These are phyloP conservation scores for Synanthedon andrenaeformis DNA, from an alignment of 2,888 invertebrate species.

Conservation along the genomic window DNA sequence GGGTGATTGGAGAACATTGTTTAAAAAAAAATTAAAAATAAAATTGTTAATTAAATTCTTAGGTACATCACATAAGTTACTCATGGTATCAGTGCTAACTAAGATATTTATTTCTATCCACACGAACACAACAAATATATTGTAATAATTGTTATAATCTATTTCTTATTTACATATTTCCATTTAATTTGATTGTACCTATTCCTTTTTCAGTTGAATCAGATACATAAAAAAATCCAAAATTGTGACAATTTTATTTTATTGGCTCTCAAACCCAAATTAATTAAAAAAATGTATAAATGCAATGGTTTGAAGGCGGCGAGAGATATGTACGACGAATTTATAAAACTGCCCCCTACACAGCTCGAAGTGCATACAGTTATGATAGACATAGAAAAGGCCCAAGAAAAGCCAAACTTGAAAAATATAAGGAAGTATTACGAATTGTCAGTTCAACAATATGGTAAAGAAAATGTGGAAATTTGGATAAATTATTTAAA, in stretches of 20 bases:
- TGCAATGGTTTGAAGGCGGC: constrained; percentile 67
- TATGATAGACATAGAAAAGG: constrained; percentile 71
- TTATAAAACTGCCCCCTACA: constrained; percentile 71
- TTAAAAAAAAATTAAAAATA: too few species aligned
- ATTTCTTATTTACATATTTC: too few species aligned
- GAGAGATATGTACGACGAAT: constrained; percentile 71
- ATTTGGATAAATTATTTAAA: constrained; percentile 81
- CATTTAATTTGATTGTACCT: neutral
- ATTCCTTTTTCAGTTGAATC: constrained; percentile 40
- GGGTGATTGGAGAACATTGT: too few species aligned
- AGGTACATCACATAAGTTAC: too few species aligned
- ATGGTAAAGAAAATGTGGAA: constrained; percentile 73
- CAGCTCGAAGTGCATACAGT: constrained; percentile 72
- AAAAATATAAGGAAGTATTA: constrained; percentile 71
- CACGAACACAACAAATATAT: too few species aligned
- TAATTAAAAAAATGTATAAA: constrained; percentile 70
- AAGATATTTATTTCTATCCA: too few species aligned
- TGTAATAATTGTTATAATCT: too few species aligned
- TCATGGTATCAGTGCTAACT: too few species aligned
- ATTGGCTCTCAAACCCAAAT: constrained; percentile 69
- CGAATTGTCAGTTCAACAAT: constrained; percentile 74
- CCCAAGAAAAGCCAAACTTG: constrained; percentile 49
- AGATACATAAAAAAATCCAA: constrained; percentile 44
- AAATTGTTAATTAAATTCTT: too few species aligned
- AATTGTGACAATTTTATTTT: constrained; percentile 61